A percentile compares a stretch with the other conserved stretches of the same genome.
phyloP scores from a whole-genome alignment of 2,888 invertebrate genomes.

The Andrena hattorfiana region DNA sequence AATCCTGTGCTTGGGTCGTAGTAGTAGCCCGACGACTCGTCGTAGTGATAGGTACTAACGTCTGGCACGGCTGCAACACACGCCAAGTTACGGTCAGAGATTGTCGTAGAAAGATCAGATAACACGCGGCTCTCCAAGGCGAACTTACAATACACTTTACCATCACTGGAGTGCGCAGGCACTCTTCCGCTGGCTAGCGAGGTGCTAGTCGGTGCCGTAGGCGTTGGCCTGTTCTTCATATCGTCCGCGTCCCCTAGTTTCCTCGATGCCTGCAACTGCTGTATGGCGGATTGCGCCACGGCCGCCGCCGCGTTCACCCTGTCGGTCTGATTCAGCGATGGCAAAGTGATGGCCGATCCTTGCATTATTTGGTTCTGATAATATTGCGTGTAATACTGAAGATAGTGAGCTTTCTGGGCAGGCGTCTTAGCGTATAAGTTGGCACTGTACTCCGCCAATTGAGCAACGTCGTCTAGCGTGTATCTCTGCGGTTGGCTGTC shows the following conservation, averaged over 20 bases:
- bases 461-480: constrained; percentile 89
- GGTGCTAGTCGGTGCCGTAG: constrained; percentile 84
- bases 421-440: constrained; percentile 90
- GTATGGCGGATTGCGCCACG: constrained; percentile 95
- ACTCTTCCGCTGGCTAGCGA: constrained; percentile 83
- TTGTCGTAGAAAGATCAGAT: too few species aligned
- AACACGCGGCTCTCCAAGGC: neutral
- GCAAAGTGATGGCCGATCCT: constrained; percentile 86
- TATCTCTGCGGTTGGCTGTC: constrained; percentile 83
- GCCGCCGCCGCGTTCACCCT: constrained; percentile 94
- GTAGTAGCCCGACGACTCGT: constrained; percentile 97
- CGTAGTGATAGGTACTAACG: constrained; percentile 96
- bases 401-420: constrained; percentile 89
- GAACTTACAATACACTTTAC: constrained; percentile 88
- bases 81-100: neutral
- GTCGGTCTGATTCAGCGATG: constrained; percentile 88
- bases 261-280: constrained; percentile 87
- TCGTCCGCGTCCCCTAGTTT: constrained; percentile 83
- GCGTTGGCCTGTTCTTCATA: constrained; percentile 82
- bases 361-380: constrained; percentile 89
- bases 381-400: constrained; percentile 91
- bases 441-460: constrained; percentile 91
- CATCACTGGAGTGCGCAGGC: constrained; percentile 86
- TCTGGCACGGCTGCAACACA: constrained; percentile 90
- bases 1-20: constrained; percentile 97